Evolutionary conservation across 2,888 invertebrate genomes (phyloP).

Genomic region (Gymnocheta viridis): DNA sequence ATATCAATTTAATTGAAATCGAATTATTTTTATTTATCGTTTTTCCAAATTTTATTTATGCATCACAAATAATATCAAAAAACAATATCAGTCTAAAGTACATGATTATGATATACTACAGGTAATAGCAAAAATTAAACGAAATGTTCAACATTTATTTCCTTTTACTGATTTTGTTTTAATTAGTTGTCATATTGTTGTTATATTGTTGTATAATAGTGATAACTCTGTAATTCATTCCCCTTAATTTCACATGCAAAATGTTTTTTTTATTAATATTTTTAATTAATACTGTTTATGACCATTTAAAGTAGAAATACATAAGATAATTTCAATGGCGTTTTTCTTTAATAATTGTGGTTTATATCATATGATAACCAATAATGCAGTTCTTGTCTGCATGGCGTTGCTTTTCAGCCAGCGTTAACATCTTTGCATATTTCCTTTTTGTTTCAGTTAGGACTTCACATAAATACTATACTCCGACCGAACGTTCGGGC

Average conservation of each 20-base stretch:
- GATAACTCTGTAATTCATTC: neutral
- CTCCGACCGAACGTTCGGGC: too few species aligned
- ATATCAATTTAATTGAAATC: conserved; percentile 52
- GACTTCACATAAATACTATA: too few species aligned
- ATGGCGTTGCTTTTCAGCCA: too few species aligned
- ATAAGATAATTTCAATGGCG: too few species aligned
- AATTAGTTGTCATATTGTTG: conserved; percentile 22
- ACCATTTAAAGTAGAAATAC: neutral
- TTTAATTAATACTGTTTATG: neutral
- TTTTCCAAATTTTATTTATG: conserved; percentile 67
- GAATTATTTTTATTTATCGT: conserved; percentile 64
- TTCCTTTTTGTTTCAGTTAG: too few species aligned
- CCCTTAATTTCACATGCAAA: neutral
- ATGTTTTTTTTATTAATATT: neutral
- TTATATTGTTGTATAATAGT: neutral
- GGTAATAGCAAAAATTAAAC: conserved; percentile 76
- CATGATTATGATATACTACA: conserved; percentile 82
- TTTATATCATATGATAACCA: too few species aligned
- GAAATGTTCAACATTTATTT: conserved; percentile 39
- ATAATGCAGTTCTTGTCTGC: too few species aligned
- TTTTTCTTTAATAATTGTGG: too few species aligned
- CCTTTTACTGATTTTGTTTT: conserved; percentile 18
- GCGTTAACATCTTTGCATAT: too few species aligned
- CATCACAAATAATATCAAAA: conserved; percentile 61
- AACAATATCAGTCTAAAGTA: conserved; percentile 79